phyloP scores from a whole-genome alignment of 1,140 invertebrate species.

The Hycleus phaleratus region DNA sequence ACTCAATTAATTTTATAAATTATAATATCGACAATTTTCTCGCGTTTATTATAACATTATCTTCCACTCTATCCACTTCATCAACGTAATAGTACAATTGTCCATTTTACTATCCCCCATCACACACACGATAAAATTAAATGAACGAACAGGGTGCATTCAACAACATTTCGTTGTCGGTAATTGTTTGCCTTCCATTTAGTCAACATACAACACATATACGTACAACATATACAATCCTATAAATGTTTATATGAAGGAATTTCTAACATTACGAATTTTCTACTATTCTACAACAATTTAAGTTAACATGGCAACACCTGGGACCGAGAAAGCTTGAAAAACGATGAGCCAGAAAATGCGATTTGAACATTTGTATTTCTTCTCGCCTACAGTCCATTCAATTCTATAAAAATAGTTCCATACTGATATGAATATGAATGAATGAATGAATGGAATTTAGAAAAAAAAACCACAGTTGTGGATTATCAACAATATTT shows the following conservation, averaged over 20 bases:
- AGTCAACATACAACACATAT: constrained; percentile 6
- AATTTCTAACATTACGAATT: constrained; percentile 2
- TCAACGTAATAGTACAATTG: constrained; percentile 8
- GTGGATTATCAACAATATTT: too few species aligned
- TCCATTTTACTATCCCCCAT: constrained; percentile 8
- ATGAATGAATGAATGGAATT: too few species aligned
- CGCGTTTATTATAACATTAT: constrained; percentile 9
- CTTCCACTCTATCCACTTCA: constrained; percentile 1
- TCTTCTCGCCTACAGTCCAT: too few species aligned
- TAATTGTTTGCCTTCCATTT: constrained; percentile 10
- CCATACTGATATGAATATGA: too few species aligned
- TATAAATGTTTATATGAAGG: neutral
- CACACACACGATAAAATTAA: constrained; percentile 9
- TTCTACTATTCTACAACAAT: too few species aligned
- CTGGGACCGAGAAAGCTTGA: constrained; percentile 1
- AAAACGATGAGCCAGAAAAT: neutral
- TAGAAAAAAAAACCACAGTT: too few species aligned
- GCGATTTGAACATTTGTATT: too few species aligned
- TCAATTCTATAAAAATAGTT: too few species aligned
- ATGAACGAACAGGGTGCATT: constrained; percentile 6
- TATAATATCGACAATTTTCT: constrained; percentile 7
- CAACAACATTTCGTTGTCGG: constrained; percentile 6
- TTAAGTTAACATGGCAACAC: neutral
- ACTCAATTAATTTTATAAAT: neutral
- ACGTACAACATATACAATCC: neutral